These are phyloP conservation scores for Prunella strophiata DNA, from an alignment of 2,797 vertebrate species.

Conservation along the genomic window DNA sequence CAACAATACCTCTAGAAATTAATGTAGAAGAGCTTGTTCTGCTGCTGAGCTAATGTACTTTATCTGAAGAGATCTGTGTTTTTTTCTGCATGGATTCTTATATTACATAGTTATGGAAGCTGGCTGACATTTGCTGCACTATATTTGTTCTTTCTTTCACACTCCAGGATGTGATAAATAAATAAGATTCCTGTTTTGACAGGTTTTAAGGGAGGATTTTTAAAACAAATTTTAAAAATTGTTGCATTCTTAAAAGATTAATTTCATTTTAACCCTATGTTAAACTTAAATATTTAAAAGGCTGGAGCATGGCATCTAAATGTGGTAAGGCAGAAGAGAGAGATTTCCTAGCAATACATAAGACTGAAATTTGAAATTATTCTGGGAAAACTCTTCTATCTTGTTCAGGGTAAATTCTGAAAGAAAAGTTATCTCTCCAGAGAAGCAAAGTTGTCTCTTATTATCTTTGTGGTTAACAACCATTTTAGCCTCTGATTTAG, in stretches of 20 bases:
- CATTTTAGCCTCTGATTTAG: not conserved
- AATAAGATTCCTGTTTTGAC: not conserved
- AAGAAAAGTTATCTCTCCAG: not conserved
- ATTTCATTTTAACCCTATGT: not conserved
- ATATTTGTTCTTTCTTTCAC: not conserved
- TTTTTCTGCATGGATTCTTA: not conserved
- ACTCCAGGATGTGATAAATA: not conserved
- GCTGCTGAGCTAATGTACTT: not conserved
- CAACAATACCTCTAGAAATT: not conserved
- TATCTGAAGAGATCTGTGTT: not conserved
- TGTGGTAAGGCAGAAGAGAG: not conserved
- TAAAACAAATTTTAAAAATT: not conserved
- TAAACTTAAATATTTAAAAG: not conserved
- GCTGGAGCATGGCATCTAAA: not conserved
- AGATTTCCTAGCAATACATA: not conserved
- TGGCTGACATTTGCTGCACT: not conserved
- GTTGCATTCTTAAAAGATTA: not conserved
- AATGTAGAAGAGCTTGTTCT: not conserved
- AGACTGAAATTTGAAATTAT: not conserved
- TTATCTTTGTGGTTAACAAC: not conserved
- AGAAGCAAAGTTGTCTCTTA: not conserved
- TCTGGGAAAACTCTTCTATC: not conserved
- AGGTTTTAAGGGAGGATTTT: not conserved
- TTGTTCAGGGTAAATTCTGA: not conserved
- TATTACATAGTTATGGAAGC: not conserved